Evolutionary conservation across 1,140 invertebrate species (phyloP).

Genomic region (Acromyrmex heyeri): DNA sequence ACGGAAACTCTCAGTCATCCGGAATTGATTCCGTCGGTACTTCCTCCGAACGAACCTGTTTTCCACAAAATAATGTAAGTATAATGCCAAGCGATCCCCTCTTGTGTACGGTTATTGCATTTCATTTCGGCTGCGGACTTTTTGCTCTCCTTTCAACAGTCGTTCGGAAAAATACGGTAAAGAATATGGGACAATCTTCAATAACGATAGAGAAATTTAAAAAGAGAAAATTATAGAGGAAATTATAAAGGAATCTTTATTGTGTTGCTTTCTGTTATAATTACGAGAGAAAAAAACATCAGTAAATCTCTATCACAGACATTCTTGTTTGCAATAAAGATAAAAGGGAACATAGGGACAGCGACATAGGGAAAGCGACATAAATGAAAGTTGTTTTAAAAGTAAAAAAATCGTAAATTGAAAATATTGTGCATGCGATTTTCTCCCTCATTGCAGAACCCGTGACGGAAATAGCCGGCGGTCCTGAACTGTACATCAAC

Average conservation of each 20-base stretch:
- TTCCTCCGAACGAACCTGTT: constrained; percentile 33
- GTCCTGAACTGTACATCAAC: constrained; percentile 93
- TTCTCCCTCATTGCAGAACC: constrained; percentile 89
- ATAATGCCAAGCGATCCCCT: constrained; percentile 49
- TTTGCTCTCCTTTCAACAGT: not conserved
- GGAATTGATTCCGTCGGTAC: constrained; percentile 57
- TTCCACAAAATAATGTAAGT: constrained; percentile 39
- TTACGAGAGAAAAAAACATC: not conserved
- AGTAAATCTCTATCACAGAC: not conserved
- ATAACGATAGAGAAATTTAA: not conserved
- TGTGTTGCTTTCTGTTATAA: not conserved
- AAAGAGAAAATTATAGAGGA: not conserved
- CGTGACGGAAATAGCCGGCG: constrained; percentile 93
- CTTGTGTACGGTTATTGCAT: constrained; percentile 66
- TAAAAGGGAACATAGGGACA: not conserved
- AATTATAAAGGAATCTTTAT: not conserved
- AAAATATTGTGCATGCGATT: constrained; percentile 6
- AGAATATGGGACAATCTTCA: not conserved
- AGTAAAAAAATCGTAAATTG: not conserved
- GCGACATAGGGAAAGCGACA: not conserved
- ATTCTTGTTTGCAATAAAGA: not conserved
- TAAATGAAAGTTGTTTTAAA: not conserved
- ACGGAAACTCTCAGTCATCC: constrained; percentile 36
- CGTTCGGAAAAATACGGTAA: not conserved
- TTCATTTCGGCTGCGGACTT: constrained; percentile 52